Conservation (phyloP, 2,797 vertebrate species). For the Prionace glauca region DNA sequence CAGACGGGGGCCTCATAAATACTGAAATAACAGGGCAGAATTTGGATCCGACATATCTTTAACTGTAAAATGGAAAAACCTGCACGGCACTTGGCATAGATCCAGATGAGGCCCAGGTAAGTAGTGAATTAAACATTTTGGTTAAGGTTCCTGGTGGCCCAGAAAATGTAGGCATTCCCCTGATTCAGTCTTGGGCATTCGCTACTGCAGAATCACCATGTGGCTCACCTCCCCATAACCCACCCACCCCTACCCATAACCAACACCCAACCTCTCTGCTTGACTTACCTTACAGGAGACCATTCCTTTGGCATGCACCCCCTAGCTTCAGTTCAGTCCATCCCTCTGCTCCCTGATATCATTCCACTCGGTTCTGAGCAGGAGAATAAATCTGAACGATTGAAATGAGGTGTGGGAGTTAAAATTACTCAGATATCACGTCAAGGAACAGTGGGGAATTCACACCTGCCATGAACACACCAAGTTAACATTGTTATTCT, state of each 20-base stretch:
- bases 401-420: too few relatives aligned
- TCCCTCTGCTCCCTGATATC: background rate
- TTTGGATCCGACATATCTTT: background rate
- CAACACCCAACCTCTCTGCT: background rate
- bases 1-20: background rate
- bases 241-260: too few relatives aligned
- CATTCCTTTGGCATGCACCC: background rate
- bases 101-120: background rate
- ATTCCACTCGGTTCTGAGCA: background rate
- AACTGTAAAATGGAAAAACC: background rate
- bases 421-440: background rate
- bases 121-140: background rate
- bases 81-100: background rate
- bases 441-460: background rate
- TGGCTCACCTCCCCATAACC: too few relatives aligned
- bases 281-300: background rate
- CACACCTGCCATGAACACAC: background rate
- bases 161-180: background rate
- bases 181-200: background rate
- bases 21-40: background rate
- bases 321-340: background rate
- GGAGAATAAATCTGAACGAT: background rate
- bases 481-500: background rate
- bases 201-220: background rate
- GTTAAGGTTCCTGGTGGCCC: background rate